A percentile compares a stretch with the other conserved stretches of the same genome.
These are phyloP conservation scores for Chrysolina oricalcia DNA, from an alignment of 2,888 invertebrate species.

Conservation along the genomic window DNA sequence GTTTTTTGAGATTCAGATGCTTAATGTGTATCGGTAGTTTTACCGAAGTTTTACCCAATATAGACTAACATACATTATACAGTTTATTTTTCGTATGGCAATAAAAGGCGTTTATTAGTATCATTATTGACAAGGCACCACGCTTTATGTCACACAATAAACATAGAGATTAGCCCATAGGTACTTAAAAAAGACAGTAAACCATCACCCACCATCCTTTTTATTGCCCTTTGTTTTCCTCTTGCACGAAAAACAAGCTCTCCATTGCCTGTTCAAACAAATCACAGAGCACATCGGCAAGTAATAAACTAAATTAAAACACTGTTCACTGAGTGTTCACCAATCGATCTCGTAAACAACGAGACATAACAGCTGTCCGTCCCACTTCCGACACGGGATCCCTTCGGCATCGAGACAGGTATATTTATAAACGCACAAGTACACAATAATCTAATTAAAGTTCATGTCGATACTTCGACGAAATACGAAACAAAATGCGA, in stretches of 20 bases:
- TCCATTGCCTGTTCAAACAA: constrained; percentile 56
- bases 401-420: neutral
- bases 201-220: constrained; percentile 15
- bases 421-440: constrained; percentile 16
- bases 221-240: constrained; percentile 31
- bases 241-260: constrained; percentile 43
- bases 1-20: too few species aligned
- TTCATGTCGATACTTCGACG: constrained; percentile 20
- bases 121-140: too few species aligned
- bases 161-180: neutral
- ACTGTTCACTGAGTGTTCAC: neutral
- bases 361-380: constrained; percentile 15
- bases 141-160: neutral
- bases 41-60: too few species aligned
- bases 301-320: constrained; percentile 25
- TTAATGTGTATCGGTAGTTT: too few species aligned
- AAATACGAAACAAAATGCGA: constrained; percentile 4
- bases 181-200: neutral
- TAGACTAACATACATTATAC: too few species aligned
- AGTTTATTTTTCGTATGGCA: neutral
- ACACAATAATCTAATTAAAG: constrained; percentile 24
- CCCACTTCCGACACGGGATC: constrained; percentile 13
- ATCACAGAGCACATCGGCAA: constrained; percentile 58
- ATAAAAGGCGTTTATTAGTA: neutral
- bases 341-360: constrained; percentile 9